Percentiles rank a stretch among this genome's conserved stretches.
Evolutionary conservation across 2,888 invertebrate genomes (phyloP).

Genomic region (Agriopis leucophaearia): DNA sequence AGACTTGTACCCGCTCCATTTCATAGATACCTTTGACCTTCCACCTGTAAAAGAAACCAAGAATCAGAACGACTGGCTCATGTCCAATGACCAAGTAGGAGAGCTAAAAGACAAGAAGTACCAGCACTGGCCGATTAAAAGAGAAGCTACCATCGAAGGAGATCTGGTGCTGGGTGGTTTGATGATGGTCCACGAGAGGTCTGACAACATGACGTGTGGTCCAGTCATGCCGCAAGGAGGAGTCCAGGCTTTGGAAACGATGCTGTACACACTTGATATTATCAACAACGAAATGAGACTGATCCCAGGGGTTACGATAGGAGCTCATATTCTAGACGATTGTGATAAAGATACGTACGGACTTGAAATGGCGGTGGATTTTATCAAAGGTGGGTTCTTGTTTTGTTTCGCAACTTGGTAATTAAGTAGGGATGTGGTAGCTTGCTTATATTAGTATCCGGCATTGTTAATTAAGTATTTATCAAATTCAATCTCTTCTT

Average conservation of each 20-base stretch:
- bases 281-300: constrained; percentile 89
- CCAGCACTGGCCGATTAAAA: constrained; percentile 92
- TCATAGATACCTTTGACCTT: constrained; percentile 59
- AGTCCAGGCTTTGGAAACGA: constrained; percentile 95
- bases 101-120: constrained; percentile 76
- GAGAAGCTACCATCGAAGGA: constrained; percentile 95
- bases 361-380: constrained; percentile 97
- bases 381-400: constrained; percentile 93
- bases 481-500: neutral
- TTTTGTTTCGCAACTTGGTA: constrained; percentile 1
- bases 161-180: constrained; percentile 95
- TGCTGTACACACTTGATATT: constrained; percentile 95
- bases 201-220: constrained; percentile 95
- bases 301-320: constrained; percentile 92
- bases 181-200: constrained; percentile 97
- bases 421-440: constrained; percentile 3
- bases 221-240: constrained; percentile 98
- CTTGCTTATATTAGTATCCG: neutral
- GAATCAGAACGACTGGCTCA: constrained; percentile 71
- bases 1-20: constrained; percentile 56
- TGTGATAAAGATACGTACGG: constrained; percentile 98
- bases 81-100: constrained; percentile 75
- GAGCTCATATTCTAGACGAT: constrained; percentile 96
- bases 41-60: constrained; percentile 59
- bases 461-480: neutral